Conservation (phyloP, 2,888 invertebrate genomes). For the Xestia ashworthii region DNA sequence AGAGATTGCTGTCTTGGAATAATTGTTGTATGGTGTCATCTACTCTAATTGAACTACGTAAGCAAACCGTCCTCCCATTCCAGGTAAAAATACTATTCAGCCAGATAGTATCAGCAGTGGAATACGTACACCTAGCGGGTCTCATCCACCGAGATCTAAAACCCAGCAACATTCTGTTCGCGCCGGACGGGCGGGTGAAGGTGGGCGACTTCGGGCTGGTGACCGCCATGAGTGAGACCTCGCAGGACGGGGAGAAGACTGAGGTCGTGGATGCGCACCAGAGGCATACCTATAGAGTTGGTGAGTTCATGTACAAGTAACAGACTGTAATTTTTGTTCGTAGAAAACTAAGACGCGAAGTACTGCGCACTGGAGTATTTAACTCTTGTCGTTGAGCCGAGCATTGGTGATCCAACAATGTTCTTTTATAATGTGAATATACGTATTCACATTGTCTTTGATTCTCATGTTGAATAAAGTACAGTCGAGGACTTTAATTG, state of each 20-base stretch:
- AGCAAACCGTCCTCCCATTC: background rate
- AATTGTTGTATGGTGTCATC: too few species aligned
- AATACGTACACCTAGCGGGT: constrained; percentile 97
- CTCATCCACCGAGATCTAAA: constrained; percentile 99
- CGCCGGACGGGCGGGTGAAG: constrained; percentile 96
- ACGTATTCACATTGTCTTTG: too few species aligned
- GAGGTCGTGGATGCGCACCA: constrained; percentile 75
- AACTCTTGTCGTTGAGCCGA: too few species aligned
- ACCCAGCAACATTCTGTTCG: constrained; percentile 95
- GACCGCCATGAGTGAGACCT: constrained; percentile 93
- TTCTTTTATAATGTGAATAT: too few species aligned
- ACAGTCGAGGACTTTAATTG: too few species aligned
- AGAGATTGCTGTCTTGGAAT: too few species aligned
- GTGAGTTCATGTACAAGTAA: constrained; percentile 77
- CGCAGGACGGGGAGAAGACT: constrained; percentile 75
- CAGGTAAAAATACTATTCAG: constrained; percentile 93
- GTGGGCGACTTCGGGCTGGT: constrained; percentile 99
- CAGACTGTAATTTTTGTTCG: too few species aligned
- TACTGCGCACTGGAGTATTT: too few species aligned
- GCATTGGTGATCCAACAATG: too few species aligned
- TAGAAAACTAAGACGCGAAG: too few species aligned
- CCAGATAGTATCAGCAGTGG: constrained; percentile 98
- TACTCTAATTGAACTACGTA: too few species aligned
- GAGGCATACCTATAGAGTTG: constrained; percentile 92
- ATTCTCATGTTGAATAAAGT: too few species aligned